A percentile compares a stretch with the other conserved stretches of the same genome.
These are phyloP conservation scores for Oxycera nigricornis DNA, from an alignment of 2,888 invertebrate genomes.

Conservation along the genomic window DNA sequence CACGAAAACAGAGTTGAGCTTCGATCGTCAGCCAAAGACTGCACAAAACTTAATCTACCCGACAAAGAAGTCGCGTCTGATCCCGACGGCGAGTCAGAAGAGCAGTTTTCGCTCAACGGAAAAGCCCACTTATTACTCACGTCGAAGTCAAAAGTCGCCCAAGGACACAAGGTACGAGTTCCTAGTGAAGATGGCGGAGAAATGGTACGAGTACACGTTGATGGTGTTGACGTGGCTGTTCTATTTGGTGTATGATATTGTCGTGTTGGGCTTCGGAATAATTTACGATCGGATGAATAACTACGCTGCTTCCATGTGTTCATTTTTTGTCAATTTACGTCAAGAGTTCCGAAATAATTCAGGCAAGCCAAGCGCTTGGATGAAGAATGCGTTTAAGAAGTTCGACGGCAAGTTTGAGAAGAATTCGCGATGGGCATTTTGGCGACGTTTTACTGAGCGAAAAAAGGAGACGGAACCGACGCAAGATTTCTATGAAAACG, in stretches of 20 bases:
- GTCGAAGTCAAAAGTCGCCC: constrained; percentile 50
- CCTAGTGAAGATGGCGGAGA: constrained; percentile 62
- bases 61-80: constrained; percentile 54
- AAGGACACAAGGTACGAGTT: constrained; percentile 64
- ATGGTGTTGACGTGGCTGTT: constrained; percentile 78
- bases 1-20: constrained; percentile 58
- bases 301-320: constrained; percentile 52
- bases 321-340: constrained; percentile 55
- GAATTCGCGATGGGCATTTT: constrained; percentile 59
- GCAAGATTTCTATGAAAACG: constrained; percentile 58
- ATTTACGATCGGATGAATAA: constrained; percentile 56
- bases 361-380: constrained; percentile 59
- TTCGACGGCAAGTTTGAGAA: constrained; percentile 59
- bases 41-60: constrained; percentile 61
- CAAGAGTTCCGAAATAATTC: constrained; percentile 60
- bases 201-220: constrained; percentile 67
- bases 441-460: constrained; percentile 60
- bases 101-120: constrained; percentile 39
- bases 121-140: constrained; percentile 28
- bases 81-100: constrained; percentile 52
- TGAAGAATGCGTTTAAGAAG: constrained; percentile 56
- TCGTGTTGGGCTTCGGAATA: constrained; percentile 71
- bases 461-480: constrained; percentile 60
- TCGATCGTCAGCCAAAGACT: constrained; percentile 2
- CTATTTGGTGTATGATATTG: constrained; percentile 80